Evolutionary conservation across 2,797 vertebrate genomes (phyloP), one percentile per base, ranked within the genome.

Genomic region (Bovichtus variegatus): DNA sequence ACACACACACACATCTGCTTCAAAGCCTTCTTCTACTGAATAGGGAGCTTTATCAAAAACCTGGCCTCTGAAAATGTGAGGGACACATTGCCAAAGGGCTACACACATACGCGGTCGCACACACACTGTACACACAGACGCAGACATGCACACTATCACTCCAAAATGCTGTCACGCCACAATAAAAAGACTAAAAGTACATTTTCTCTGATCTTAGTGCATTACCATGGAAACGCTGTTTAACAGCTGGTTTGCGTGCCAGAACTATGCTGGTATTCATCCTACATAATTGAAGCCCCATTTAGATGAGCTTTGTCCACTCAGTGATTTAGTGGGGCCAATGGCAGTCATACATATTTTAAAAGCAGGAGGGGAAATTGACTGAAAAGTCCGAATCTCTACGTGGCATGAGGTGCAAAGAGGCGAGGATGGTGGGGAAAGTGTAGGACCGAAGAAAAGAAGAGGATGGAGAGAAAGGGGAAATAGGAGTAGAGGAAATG

Each of bases 141-240:
- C 23, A 64, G 5, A 57, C 66, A 60, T 9, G 18, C 73, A 74
- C 57, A 49, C 57, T 19, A 58, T 69, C 74, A 68, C 53, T 59
- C 79, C 51, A 36, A 78, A 88, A 74, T 38, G 76, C 57, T 71
- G 78, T 84, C 78, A 87, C 57, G 72, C 84, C 53, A 72, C 55
- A 74, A 74, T 23, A 77, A 62, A 76, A 79, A 70, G 62, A 77
- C 66, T 36, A 57, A 76, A 80, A 70, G 58, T 62, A 50, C n/a
- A 78, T 78, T 58, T 84, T 84, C 71, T 66, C 83, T 41, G 70
- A 82, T 78, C 49, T 43, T 38, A 54, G 40, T 27, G 55, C 46
- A 93, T 93, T 91, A 78, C 92, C 91, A 93, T 93, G 86, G 91
- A 90, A 93, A 94, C 91, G 51, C 62, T 76, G 84, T 91, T 87